phyloP scores from a whole-genome alignment of 2,888 invertebrate species.

The Raillietiella orientalis region DNA sequence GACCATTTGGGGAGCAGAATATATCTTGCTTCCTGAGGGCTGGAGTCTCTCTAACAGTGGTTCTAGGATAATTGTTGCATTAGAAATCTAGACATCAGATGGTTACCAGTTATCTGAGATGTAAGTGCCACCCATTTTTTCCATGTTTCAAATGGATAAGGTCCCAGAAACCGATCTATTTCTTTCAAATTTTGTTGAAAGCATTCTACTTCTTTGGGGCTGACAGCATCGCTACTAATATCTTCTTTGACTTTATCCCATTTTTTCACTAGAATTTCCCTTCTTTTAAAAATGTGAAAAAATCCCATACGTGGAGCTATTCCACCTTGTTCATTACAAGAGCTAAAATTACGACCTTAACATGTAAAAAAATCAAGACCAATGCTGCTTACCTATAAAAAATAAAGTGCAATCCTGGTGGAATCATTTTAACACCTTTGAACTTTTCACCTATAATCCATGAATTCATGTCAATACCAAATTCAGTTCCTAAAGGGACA shows the following conservation, averaged over 20 bases:
- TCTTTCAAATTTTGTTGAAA: conserved; percentile 31
- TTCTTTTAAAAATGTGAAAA: conserved; percentile 42
- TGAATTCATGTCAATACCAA: conserved; percentile 74
- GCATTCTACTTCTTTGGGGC: conserved; percentile 19
- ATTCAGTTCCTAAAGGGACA: conserved; percentile 64
- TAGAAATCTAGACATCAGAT: too few relatives aligned
- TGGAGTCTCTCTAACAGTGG: too few relatives aligned
- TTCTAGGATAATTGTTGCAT: too few relatives aligned
- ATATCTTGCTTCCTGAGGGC: too few relatives aligned
- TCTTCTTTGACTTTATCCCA: conserved; percentile 56
- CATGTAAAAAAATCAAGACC: neutral
- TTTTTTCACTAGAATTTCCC: conserved; percentile 51
- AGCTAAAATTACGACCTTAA: too few relatives aligned
- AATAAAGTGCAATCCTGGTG: conserved; percentile 75
- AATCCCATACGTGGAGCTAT: conserved; percentile 47
- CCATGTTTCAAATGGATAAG: conserved; percentile 67
- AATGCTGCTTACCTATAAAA: conserved; percentile 34
- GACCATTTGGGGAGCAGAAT: too few relatives aligned
- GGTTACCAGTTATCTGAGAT: conserved; percentile 25
- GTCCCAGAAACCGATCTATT: conserved; percentile 44
- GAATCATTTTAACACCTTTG: conserved; percentile 91
- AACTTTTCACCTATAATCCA: conserved; percentile 78
- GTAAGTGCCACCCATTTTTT: conserved; percentile 52
- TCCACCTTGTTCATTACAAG: too few relatives aligned
- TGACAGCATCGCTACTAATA: conserved; percentile 18